Conservation (phyloP, 2,888 invertebrate genomes). For the Tetragnatha montana region DNA sequence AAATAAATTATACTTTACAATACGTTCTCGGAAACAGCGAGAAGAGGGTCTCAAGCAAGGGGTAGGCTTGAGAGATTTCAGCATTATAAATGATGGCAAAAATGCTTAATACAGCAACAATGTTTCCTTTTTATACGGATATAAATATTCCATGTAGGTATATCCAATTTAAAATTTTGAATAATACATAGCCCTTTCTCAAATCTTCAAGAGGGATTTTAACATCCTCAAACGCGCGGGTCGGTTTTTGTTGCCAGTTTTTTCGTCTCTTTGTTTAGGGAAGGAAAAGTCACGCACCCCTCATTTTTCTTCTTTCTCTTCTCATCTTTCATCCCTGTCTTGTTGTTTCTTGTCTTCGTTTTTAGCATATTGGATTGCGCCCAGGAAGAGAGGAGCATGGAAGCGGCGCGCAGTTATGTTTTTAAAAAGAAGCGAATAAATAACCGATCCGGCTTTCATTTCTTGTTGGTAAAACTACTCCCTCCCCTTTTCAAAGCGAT, state of each 20-base stretch:
- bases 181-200: constrained; percentile 56
- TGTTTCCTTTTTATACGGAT: constrained; percentile 1
- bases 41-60: neutral
- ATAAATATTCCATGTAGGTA: constrained; percentile 66
- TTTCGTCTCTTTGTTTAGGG: constrained; percentile 38
- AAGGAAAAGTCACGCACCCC: constrained; percentile 60
- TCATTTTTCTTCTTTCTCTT: constrained; percentile 17
- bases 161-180: constrained; percentile 71
- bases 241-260: neutral
- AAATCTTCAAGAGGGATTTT: constrained; percentile 40
- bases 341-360: constrained; percentile 32
- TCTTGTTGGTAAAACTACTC: constrained; percentile 31
- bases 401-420: constrained; percentile 3
- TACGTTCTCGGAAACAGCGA: neutral
- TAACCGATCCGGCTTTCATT: constrained; percentile 50
- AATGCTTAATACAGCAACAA: constrained; percentile 59
- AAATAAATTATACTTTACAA: constrained; percentile 44
- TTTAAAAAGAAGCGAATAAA: constrained; percentile 35
- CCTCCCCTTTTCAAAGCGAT: neutral
- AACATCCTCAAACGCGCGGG: constrained; percentile 28
- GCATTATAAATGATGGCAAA: constrained; percentile 63
- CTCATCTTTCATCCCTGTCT: neutral
- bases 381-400: constrained; percentile 31
- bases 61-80: constrained; percentile 22
- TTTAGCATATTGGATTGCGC: constrained; percentile 49